Percentiles rank a stretch among this genome's conserved stretches.
Conservation (phyloP, 2,888 invertebrate species). For the Entomobrya proxima region DNA sequence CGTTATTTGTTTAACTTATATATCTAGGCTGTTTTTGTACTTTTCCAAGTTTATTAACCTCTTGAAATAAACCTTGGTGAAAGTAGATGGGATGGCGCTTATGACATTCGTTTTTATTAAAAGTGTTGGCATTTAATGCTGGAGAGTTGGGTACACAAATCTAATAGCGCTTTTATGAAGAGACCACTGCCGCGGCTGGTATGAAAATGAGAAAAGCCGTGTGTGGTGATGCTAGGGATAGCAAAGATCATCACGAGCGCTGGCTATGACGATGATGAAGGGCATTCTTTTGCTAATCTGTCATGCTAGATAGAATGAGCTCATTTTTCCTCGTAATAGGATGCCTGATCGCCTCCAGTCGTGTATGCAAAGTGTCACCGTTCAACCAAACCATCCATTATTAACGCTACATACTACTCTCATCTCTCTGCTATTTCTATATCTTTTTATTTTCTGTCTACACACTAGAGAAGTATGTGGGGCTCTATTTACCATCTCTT, state of each 20-base stretch:
- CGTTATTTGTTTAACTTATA: no score
- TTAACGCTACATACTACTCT: conserved; percentile 55
- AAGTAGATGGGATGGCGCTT: no score
- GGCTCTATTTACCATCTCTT: no score
- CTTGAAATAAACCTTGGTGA: no score
- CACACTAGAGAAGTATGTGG: no score
- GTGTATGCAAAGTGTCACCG: conserved; percentile 67
- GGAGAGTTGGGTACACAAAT: background rate
- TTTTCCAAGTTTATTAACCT: no score
- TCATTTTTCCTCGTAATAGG: conserved; percentile 69
- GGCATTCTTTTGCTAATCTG: conserved; percentile 72
- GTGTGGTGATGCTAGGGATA: background rate
- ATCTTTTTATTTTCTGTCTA: background rate
- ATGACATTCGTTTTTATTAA: no score
- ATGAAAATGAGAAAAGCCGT: conserved; percentile 31
- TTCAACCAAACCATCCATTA: conserved; percentile 67
- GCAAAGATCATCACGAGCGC: background rate
- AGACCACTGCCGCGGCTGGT: background rate
- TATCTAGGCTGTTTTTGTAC: no score
- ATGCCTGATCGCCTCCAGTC: conserved; percentile 64
- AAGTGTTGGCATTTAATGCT: background rate
- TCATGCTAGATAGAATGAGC: conserved; percentile 66
- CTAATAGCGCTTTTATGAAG: background rate
- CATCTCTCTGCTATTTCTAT: background rate
- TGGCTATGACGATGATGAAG: conserved; percentile 57